Conservation (phyloP, 37 sponge, comb jelly and placozoan species). For the Halisarca cf. caerulea region DNA sequence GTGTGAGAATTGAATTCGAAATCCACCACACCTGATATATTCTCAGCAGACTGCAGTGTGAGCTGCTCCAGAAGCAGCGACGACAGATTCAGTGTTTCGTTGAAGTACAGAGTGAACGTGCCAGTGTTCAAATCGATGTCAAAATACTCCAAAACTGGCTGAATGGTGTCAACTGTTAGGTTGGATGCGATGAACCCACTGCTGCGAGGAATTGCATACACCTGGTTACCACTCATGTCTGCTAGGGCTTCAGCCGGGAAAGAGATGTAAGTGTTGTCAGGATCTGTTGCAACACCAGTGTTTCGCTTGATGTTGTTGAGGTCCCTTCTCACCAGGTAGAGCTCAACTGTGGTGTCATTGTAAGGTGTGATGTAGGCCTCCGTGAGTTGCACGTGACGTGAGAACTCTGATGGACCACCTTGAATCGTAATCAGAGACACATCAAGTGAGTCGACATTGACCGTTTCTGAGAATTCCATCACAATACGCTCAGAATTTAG, state of each 20-base stretch:
- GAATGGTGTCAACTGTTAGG: conserved; percentile 45
- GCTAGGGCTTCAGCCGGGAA: conserved; percentile 40
- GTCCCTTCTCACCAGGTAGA: conserved; percentile 50
- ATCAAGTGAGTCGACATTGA: conserved; percentile 65
- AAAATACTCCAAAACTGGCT: conserved; percentile 68
- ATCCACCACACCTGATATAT: conserved; percentile 9
- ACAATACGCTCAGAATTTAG: conserved; percentile 46
- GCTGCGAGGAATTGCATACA: conserved; percentile 27
- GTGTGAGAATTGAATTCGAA: conserved; percentile 19
- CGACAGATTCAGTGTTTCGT: conserved; percentile 66
- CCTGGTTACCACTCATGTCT: conserved; percentile 75
- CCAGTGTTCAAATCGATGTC: conserved; percentile 76
- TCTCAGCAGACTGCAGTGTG: conserved; percentile 59
- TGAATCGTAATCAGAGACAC: conserved; percentile 64
- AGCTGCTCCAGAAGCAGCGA: conserved; percentile 45
- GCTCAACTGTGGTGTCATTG: conserved; percentile 56
- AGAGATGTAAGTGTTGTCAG: conserved; percentile 34
- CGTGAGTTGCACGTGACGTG: conserved; percentile 31
- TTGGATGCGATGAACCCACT: conserved; percentile 23
- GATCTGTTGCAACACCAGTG: conserved; percentile 42
- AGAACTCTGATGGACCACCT: not conserved
- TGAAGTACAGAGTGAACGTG: conserved; percentile 63
- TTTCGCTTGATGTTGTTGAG: conserved; percentile 74
- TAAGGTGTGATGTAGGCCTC: conserved; percentile 14
- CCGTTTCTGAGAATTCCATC: conserved; percentile 69